Evolutionary conservation across 1,140 invertebrate genomes (phyloP).

Genomic region (Drosophila arizonae): DNA sequence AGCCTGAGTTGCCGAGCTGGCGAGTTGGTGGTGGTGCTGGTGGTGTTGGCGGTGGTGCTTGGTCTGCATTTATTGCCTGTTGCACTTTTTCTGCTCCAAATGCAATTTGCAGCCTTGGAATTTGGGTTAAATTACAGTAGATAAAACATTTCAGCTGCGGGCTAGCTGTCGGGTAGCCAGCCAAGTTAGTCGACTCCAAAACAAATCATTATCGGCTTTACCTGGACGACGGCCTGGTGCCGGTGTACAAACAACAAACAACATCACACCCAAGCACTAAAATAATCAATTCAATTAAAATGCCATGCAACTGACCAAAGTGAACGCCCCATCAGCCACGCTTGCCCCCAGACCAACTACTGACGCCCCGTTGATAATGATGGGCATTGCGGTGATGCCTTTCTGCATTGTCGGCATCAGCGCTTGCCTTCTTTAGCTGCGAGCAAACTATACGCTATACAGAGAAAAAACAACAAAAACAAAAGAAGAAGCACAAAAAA

Average conservation of each 20-base stretch:
- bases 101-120: constrained; percentile 72
- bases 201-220: constrained; percentile 67
- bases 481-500: constrained; percentile 3
- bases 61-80: constrained; percentile 40
- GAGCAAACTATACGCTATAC: not conserved
- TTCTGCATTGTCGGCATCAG: constrained; percentile 37
- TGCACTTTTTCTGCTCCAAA: constrained; percentile 75
- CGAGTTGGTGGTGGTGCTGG: too few relatives aligned
- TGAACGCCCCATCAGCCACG: constrained; percentile 45
- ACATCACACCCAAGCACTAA: constrained; percentile 73
- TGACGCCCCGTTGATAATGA: constrained; percentile 32
- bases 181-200: constrained; percentile 25
- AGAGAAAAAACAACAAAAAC: not conserved
- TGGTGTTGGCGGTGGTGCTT: too few relatives aligned
- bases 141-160: constrained; percentile 70
- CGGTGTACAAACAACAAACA: constrained; percentile 49
- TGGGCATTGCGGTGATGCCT: constrained; percentile 31
- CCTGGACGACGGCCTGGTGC: constrained; percentile 7
- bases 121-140: constrained; percentile 80
- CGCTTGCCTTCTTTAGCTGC: constrained; percentile 22
- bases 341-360: constrained; percentile 25
- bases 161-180: constrained; percentile 18
- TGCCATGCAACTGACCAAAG: constrained; percentile 73
- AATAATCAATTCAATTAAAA: constrained; percentile 82
- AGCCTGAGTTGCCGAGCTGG: not conserved